These are phyloP conservation scores for Tricholaema leucomelas DNA, from an alignment of 2,113 vertebrate genomes.

Conservation along the genomic window DNA sequence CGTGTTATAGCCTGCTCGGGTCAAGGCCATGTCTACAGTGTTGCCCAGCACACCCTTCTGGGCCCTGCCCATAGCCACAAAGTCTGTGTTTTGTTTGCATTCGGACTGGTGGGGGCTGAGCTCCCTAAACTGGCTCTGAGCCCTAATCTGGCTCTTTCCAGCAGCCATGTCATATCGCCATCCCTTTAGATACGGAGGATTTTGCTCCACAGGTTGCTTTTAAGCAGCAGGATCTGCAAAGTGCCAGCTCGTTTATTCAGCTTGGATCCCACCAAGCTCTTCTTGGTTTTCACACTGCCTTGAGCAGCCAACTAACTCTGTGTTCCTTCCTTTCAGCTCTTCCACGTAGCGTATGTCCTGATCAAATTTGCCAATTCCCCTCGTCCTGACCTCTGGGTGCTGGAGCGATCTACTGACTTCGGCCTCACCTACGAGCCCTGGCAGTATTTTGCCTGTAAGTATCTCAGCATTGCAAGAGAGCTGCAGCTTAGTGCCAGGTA, in stretches of 20 bases:
- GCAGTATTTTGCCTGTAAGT: conserved; percentile 99
- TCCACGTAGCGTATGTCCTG: conserved; percentile 94
- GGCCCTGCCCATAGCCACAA: background rate
- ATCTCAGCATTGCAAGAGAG: background rate
- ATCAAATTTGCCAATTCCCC: conserved; percentile 98
- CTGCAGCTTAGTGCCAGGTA: background rate
- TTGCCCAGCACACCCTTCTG: background rate
- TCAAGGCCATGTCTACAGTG: background rate
- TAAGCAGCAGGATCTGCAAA: background rate
- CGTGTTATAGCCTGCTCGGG: background rate
- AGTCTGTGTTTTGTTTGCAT: conserved; percentile 40
- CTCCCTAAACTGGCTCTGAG: background rate
- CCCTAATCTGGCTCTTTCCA: background rate
- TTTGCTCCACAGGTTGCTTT: background rate
- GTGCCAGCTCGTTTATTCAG: background rate
- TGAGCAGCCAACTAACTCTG: background rate
- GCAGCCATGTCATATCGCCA: background rate
- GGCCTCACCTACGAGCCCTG: conserved; percentile 91
- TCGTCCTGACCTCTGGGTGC: conserved; percentile 95
- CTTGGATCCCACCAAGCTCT: background rate
- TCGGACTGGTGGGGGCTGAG: background rate
- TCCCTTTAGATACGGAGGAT: conserved; percentile 16
- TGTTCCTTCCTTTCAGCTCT: conserved; percentile 82
- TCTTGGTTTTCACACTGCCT: background rate
- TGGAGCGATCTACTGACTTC: conserved; percentile 90